Percentiles rank a stretch among this genome's conserved stretches.
These are phyloP conservation scores for Penaeus chinensis DNA, from an alignment of 1,140 invertebrate genomes.

Conservation along the genomic window DNA sequence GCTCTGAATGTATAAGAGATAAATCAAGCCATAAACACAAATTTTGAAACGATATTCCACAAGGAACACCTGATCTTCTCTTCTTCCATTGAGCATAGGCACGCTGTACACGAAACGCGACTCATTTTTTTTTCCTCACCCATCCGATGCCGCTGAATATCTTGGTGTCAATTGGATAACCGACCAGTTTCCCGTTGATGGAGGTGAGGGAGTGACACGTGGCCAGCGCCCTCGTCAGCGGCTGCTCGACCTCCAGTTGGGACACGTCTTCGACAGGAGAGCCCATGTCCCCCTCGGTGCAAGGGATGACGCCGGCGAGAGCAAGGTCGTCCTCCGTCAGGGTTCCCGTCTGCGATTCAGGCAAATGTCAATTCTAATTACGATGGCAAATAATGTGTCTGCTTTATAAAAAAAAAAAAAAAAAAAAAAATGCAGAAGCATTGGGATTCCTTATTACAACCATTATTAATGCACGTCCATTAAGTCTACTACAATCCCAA, in stretches of 20 bases:
- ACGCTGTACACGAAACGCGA: too few relatives aligned
- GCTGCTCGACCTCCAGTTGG: slow-evolving; percentile 13
- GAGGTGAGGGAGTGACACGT: slow-evolving; percentile 66
- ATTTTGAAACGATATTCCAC: too few relatives aligned
- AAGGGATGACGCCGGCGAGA: slow-evolving; percentile 65
- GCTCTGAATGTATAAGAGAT: too few relatives aligned
- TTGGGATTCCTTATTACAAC: too few relatives aligned
- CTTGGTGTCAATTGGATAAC: slow-evolving; percentile 66
- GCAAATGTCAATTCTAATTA: background rate
- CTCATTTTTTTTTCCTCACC: background rate
- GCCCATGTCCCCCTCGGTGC: slow-evolving; percentile 37
- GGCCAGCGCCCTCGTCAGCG: slow-evolving; percentile 57
- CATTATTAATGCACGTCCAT: too few relatives aligned
- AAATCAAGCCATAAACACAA: too few relatives aligned
- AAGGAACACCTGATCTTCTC: too few relatives aligned
- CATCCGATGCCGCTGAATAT: slow-evolving; percentile 65
- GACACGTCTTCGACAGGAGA: slow-evolving; percentile 51
- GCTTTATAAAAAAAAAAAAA: too few relatives aligned
- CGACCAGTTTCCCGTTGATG: slow-evolving; percentile 65
- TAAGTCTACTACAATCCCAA: too few relatives aligned
- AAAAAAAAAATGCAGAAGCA: too few relatives aligned
- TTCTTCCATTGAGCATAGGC: too few relatives aligned
- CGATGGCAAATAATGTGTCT: background rate
- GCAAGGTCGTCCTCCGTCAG: slow-evolving; percentile 67
- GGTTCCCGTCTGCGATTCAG: slow-evolving; percentile 66